Percentiles rank a stretch among this genome's conserved stretches.
Evolutionary conservation across 1,140 invertebrate species (phyloP).

Genomic region (Ruditapes philippinarum): DNA sequence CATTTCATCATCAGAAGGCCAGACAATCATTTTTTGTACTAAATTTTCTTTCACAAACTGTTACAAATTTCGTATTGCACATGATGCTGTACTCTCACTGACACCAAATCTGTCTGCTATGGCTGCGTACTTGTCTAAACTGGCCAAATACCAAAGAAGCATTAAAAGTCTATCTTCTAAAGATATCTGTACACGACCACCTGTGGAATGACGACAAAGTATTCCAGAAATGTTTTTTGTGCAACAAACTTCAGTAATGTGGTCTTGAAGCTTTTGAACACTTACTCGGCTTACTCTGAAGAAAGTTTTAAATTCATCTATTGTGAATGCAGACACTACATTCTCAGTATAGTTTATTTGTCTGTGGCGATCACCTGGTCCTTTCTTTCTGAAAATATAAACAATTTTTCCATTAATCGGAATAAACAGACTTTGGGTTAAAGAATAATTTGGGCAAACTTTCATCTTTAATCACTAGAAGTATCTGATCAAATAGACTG

Average conservation of each 20-base stretch:
- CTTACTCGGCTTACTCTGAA: neutral
- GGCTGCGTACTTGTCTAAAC: neutral
- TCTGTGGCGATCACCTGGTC: no score
- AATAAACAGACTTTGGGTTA: no score
- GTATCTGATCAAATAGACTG: no score
- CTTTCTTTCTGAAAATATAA: no score
- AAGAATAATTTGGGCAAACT: no score
- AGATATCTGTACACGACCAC: neutral
- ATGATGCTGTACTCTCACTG: neutral
- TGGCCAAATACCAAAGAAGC: neutral
- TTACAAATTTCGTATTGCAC: neutral
- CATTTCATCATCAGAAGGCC: neutral
- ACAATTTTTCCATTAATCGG: no score
- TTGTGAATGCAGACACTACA: neutral
- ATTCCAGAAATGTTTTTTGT: neutral
- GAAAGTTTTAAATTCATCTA: neutral
- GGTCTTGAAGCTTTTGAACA: neutral
- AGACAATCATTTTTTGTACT: neutral
- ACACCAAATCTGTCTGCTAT: conserved; percentile 25
- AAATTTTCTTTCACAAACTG: neutral
- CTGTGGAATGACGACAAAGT: neutral
- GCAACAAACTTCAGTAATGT: neutral
- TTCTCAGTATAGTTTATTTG: neutral
- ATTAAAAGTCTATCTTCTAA: neutral
- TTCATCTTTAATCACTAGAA: no score